phyloP scores from a whole-genome alignment of 2,888 invertebrate genomes.

The Podotricha telesiphe region DNA sequence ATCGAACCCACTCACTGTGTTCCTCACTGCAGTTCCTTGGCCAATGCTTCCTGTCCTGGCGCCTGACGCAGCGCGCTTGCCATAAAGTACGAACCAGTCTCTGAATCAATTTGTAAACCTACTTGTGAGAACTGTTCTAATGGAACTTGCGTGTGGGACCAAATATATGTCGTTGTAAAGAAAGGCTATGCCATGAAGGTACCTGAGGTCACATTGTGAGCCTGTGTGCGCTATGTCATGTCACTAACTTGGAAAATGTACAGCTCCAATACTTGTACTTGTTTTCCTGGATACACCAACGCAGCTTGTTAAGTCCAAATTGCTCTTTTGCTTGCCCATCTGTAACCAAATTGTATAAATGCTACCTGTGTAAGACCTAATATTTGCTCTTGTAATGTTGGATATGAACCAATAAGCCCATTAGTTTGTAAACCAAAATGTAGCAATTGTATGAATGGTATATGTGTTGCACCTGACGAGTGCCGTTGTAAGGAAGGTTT shows the following conservation, averaged over 20 bases:
- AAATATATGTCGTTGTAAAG: conserved; percentile 52
- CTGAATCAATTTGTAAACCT: conserved; percentile 45
- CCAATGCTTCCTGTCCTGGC: conserved; percentile 49
- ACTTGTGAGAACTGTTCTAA: conserved; percentile 49
- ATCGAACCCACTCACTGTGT: conserved; percentile 43
- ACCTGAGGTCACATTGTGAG: conserved; percentile 38
- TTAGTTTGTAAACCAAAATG: conserved; percentile 47
- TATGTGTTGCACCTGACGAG: conserved; percentile 48
- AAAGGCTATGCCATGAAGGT: conserved; percentile 49
- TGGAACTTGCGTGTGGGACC: conserved; percentile 57
- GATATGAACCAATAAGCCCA: conserved; percentile 2
- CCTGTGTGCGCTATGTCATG: conserved; percentile 41
- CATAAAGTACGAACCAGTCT: conserved; percentile 42
- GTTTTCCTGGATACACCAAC: conserved; percentile 38
- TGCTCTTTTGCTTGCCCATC: conserved; percentile 45
- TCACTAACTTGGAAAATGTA: conserved; percentile 39
- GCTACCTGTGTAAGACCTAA: conserved; percentile 50
- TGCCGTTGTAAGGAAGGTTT: conserved; percentile 50
- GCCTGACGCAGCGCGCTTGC: conserved; percentile 51
- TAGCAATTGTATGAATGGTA: conserved; percentile 56
- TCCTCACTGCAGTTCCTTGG: conserved; percentile 48
- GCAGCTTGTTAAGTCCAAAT: conserved; percentile 28
- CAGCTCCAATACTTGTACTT: conserved; percentile 41
- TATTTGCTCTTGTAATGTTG: conserved; percentile 46
- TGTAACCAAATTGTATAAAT: conserved; percentile 49